Evolutionary conservation across 1,140 invertebrate species (phyloP), one percentile per base, ranked within the genome.

Genomic region (Drosophila baimaii): DNA sequence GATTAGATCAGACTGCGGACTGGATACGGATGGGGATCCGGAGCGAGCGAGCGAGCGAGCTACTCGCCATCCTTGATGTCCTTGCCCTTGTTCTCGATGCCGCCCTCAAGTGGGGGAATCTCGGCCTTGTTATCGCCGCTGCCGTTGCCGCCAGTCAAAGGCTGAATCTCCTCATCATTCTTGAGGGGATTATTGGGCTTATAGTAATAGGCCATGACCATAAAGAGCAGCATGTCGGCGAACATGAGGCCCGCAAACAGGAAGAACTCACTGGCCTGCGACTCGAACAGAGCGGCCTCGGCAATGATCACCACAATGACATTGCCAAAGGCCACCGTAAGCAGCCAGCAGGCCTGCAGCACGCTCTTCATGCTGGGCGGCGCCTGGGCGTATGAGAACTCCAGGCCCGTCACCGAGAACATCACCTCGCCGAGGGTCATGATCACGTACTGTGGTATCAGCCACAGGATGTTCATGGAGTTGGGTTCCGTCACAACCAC

Each of bases 311-410:
- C 94, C 2, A 92, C 91, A 5, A 92, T 95, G 6, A 98, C 92
- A 92, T 99, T 98, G 21, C 98, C 98, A 84, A 98, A 94, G 1
- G 98, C 97, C 8, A 96, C 96, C 0, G 97, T 98, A 0, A 99
- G 90, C 27, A 98, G 93, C 97, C 97, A 99, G 3, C 95, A 94
- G 6, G 98, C 97, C 90, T 97, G 96, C 25, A 99, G 91, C 1
- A 99, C 94, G 0, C 98, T 97, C 90, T 98, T 99, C 97, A 99
- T 98, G 68, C 95, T 96, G n/a, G 93, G 91, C 1, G 98, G 98
- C 0, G 98, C 96, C 94, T 98, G 95, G 8, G 95, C 95, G 91
- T 98, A 99, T 0, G 97, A 96, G 92, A 99, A 99, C 80, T 98
- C 96, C 10, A 98, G 93, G 10, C 98, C 98, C 1, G 97, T 98